phyloP scores from a whole-genome alignment of 2,888 invertebrate species.

The Ypsolopha sequella region DNA sequence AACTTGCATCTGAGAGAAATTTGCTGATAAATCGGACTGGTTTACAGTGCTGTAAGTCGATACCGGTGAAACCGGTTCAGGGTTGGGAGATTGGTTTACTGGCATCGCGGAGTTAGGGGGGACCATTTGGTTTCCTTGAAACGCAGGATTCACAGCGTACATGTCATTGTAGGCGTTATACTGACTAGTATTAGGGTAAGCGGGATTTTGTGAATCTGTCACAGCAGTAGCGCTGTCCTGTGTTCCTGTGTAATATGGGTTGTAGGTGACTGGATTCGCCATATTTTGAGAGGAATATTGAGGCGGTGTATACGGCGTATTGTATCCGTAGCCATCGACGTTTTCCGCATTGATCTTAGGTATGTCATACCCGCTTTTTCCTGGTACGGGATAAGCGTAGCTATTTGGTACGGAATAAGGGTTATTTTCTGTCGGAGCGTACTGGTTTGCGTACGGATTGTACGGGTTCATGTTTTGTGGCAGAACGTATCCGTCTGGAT shows the following conservation, averaged over 20 bases:
- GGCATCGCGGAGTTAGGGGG: constrained; percentile 7
- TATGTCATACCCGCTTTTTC: constrained; percentile 35
- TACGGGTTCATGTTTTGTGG: constrained; percentile 36
- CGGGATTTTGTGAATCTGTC: constrained; percentile 35
- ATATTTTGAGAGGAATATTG: constrained; percentile 33
- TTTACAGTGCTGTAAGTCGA: constrained; percentile 19
- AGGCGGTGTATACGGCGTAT: constrained; percentile 42
- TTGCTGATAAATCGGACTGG: constrained; percentile 33
- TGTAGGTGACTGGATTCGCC: constrained; percentile 39
- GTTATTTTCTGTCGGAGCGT: constrained; percentile 30
- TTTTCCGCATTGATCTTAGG: constrained; percentile 20
- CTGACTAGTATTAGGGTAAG: constrained; percentile 2
- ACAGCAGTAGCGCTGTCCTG: constrained; percentile 34
- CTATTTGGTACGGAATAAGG: constrained; percentile 27
- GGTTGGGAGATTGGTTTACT: constrained; percentile 21
- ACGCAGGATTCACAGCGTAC: constrained; percentile 11
- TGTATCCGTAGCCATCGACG: constrained; percentile 28
- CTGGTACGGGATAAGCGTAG: constrained; percentile 31
- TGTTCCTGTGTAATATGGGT: constrained; percentile 46
- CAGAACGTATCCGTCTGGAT: constrained; percentile 50
- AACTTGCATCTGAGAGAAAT: constrained; percentile 51
- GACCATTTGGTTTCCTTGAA: no score
- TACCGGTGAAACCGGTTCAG: constrained; percentile 23
- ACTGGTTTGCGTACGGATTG: constrained; percentile 31
- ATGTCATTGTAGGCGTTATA: constrained; percentile 20